Base-by-base conservation (phyloP, 2,888 invertebrate genomes). In the Ypsolopha scabrella region DNA sequence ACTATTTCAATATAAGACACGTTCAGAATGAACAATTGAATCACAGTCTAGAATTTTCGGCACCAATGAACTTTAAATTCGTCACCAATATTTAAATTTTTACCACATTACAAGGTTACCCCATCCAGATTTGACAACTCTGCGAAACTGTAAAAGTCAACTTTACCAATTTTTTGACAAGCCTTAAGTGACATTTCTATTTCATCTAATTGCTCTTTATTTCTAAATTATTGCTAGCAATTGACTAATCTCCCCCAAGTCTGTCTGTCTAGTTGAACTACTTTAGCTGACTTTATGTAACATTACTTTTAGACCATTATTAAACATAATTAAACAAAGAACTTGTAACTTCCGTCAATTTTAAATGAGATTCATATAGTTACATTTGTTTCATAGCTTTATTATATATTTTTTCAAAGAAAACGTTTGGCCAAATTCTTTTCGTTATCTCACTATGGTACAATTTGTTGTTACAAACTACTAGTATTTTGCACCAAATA, bases 1-100 rank as follows among this genome's bases (percentile, higher is more conserved):
- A 78, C 85, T 86, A 86, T 83, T 85, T 80, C 80, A 86, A 85
- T 86, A 86, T 86, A 85, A 86, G 86, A 86, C 86, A 85, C 86
- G 80, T 82, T 76, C 82, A 68, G 75, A 76, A 81, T 82, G 83
- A 83, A 86, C 85, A 81, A 79, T 83, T 82, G 77, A 77, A 86
- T 86, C 85, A 86, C 86, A 85, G 86, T 83, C 82, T 80, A 85
- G 80, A 81, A 83, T 79, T 77, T 83, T 82, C 85, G 82, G 85
- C 85, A 85, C 85, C 85, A 79, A 81, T 82, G 77, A 82, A 78
- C 79, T 76, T 75, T 82, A 82, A 83, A 82, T 83, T 83, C 82
- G 82, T 82, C 81, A 74, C 77, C 75, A 71, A 64, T 49, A 13
- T 10, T 36, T 13, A 37, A 8, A 13, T 47, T 47, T 47, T 7